These are phyloP conservation scores for Pachycephus smyrnensis DNA, from an alignment of 2,888 invertebrate genomes.

Conservation along the genomic window DNA sequence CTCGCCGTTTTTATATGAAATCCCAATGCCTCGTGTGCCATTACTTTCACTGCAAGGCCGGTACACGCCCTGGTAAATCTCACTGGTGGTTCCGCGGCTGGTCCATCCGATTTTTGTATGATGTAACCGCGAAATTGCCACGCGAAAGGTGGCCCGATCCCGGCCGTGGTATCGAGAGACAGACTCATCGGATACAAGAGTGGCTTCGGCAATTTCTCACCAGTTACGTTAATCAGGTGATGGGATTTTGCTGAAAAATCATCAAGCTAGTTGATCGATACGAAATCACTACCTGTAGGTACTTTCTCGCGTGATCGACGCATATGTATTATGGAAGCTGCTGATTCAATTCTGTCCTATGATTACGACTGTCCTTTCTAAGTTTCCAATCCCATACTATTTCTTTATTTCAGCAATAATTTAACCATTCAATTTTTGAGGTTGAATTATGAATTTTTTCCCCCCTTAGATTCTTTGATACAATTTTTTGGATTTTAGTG, in stretches of 20 bases:
- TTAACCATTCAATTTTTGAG: too few relatives aligned
- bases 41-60: constrained; percentile 52
- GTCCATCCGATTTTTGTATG: constrained; percentile 46
- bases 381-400: too few relatives aligned
- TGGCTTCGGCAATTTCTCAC: not conserved
- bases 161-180: not conserved
- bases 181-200: too few relatives aligned
- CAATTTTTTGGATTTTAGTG: too few relatives aligned
- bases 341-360: too few relatives aligned
- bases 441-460: too few relatives aligned
- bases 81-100: constrained; percentile 34
- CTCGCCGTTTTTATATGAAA: constrained; percentile 51
- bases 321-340: too few relatives aligned
- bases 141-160: constrained; percentile 16
- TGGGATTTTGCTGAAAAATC: not conserved
- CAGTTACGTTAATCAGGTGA: not conserved
- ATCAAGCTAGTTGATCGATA: not conserved
- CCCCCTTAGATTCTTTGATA: too few relatives aligned
- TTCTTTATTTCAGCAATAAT: too few relatives aligned
- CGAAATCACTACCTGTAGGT: too few relatives aligned
- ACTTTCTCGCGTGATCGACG: too few relatives aligned
- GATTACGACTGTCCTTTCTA: too few relatives aligned
- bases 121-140: constrained; percentile 33
- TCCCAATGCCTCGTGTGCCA: constrained; percentile 34
- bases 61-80: constrained; percentile 40